Base-by-base conservation (phyloP, 2,113 vertebrate species). In the Leptocoma aspasia region DNA sequence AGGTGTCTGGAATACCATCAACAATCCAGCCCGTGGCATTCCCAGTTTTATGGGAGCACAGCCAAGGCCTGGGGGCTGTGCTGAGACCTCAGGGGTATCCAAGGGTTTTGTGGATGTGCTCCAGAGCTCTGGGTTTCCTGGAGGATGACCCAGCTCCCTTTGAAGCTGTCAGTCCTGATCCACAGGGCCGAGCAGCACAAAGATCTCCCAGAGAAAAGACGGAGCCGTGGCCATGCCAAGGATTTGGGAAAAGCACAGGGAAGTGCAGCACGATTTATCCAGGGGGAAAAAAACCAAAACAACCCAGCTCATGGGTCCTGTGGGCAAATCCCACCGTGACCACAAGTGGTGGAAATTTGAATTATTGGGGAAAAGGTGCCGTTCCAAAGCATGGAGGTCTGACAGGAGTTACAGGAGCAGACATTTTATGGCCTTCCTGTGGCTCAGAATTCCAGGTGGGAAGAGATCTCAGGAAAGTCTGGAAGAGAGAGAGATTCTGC, bases 1-100 rank as follows among this genome's bases (percentile, higher is more conserved):
- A 27, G 30, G 21, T 8, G 0, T 15, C 13, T 1, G 22, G 22
- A 31, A 23, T 5, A 6, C 1, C 4, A 10, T 17, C 1, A 23
- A 2, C 0, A 17, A 35, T 45, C n/a, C 81, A 57, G 10, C 54
- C 19, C 7, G 0, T 15, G 47, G 11, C 75, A 82, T 56, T 28
- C 45, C 75, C 6, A 7, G n/a, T 4, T 37, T 52, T 22, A 0
- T 15, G 35, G 75, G 75, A 18, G 42, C 71, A 50, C 53, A 59
- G 52, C 26, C 71, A 42, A 14, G 31, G 52, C 44, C 21, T 69
- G 47, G 73, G 47, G 72, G 26, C 45, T 68, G 14, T 22, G 28
- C 22, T 61, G 73, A 7, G 11, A 19, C 11, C 56, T 6, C 1
- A 6, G 0, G 8, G 52, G 13, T 1, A 8, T 10, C 84, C 4